Evolutionary conservation across 1,140 invertebrate genomes (phyloP).

Genomic region (Bathynomus jamesi): DNA sequence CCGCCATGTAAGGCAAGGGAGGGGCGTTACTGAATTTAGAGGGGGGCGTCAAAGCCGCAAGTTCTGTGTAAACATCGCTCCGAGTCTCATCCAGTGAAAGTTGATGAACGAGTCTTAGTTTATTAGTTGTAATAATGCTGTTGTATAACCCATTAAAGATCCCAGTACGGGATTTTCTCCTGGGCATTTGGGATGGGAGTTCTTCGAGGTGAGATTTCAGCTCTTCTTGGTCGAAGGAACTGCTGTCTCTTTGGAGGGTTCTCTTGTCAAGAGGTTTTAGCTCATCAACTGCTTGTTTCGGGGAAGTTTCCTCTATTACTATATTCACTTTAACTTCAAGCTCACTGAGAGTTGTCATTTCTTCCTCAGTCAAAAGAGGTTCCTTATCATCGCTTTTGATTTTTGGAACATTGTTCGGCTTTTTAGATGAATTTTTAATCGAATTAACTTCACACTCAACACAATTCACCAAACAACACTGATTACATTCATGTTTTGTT

Average conservation of each 20-base stretch:
- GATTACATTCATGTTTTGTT: background rate
- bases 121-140: constrained; percentile 29
- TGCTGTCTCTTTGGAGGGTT: constrained; percentile 4
- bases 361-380: background rate
- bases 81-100: constrained; percentile 38
- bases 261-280: background rate
- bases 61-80: constrained; percentile 21
- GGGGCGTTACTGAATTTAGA: constrained; percentile 21
- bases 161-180: constrained; percentile 30
- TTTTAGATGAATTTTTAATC: background rate
- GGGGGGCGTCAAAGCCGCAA: constrained; percentile 24
- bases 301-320: no score
- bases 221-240: constrained; percentile 35
- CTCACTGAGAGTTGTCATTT: background rate
- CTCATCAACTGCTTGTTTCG: background rate
- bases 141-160: constrained; percentile 37
- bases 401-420: background rate
- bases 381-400: background rate
- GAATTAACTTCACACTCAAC: background rate
- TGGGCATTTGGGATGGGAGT: constrained; percentile 32
- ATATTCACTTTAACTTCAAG: no score
- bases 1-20: constrained; percentile 17
- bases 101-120: constrained; percentile 36
- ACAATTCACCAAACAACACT: background rate
- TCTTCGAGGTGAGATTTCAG: constrained; percentile 32